These are phyloP conservation scores for Hermaeophaga mercurialis DNA, from an alignment of 2,888 invertebrate genomes.

Conservation along the genomic window DNA sequence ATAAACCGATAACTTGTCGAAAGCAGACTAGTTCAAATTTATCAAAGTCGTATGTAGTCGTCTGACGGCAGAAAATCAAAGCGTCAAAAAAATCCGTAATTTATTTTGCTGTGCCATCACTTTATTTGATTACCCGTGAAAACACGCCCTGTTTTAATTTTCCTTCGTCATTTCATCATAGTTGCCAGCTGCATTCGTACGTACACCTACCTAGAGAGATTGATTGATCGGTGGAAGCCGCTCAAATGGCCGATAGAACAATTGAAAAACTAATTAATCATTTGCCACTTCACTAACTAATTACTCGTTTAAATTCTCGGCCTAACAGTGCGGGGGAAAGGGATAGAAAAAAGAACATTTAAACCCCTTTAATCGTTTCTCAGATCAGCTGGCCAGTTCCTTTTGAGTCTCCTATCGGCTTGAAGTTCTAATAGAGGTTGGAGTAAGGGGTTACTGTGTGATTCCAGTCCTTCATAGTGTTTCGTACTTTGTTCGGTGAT, in stretches of 20 bases:
- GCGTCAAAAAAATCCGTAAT: not conserved
- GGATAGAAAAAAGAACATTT: not conserved
- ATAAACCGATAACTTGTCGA: not conserved
- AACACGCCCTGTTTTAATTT: not conserved
- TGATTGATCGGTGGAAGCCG: constrained; percentile 4
- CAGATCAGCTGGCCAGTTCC: no score
- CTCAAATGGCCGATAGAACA: not conserved
- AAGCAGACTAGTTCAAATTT: not conserved
- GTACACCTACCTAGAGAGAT: constrained; percentile 1
- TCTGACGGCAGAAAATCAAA: not conserved
- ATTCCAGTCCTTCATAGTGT: no score
- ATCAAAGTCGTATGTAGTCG: not conserved
- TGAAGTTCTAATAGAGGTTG: no score
- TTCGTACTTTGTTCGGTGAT: no score
- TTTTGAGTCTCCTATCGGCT: no score
- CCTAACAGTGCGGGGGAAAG: not conserved
- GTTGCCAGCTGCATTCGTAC: constrained; percentile 2
- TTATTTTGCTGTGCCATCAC: not conserved
- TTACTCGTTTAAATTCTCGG: constrained; percentile 7
- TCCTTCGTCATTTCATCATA: not conserved
- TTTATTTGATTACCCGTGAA: not conserved
- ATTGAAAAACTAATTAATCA: constrained; percentile 11
- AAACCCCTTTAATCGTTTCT: no score
- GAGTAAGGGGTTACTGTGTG: no score
- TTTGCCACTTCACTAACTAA: constrained; percentile 11